Evolutionary conservation across 1,140 invertebrate species (phyloP).

Genomic region (Drosophila elegans): DNA sequence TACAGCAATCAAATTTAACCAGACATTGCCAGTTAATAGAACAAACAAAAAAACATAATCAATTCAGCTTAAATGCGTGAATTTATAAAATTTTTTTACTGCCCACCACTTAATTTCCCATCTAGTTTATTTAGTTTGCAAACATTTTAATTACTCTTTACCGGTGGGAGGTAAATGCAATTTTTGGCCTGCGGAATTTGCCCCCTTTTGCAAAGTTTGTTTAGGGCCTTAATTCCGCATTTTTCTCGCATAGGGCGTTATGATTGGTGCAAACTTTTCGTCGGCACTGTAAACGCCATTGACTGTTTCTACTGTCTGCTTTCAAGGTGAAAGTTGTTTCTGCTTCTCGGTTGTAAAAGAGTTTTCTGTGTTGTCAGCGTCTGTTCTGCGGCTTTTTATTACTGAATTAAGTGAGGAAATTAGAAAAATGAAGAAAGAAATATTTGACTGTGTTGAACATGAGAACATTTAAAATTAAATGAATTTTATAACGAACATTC

Average conservation of each 20-base stretch:
- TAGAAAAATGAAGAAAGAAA: slow-evolving; percentile 39
- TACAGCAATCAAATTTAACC: slow-evolving; percentile 40
- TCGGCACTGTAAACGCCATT: slow-evolving; percentile 27
- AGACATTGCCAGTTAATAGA: slow-evolving; percentile 23
- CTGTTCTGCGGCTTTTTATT: slow-evolving; percentile 39
- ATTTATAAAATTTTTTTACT: slow-evolving; percentile 11
- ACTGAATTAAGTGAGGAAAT: slow-evolving; percentile 52
- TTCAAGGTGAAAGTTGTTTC: slow-evolving; percentile 50
- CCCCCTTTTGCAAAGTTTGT: slow-evolving; percentile 8
- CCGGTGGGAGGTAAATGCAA: slow-evolving; percentile 8
- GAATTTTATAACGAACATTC: slow-evolving; percentile 15
- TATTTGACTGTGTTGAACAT: slow-evolving; percentile 19
- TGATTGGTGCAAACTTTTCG: slow-evolving; percentile 45
- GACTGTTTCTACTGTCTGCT: slow-evolving; percentile 4
- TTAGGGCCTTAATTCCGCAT: slow-evolving; percentile 13
- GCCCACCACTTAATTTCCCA: slow-evolving; percentile 14
- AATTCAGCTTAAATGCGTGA: slow-evolving; percentile 13
- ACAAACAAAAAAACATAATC: slow-evolving; percentile 31
- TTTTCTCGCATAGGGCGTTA: slow-evolving; percentile 5
- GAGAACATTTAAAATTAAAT: slow-evolving; percentile 21
- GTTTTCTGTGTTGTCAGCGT: slow-evolving; percentile 11
- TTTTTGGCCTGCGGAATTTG: slow-evolving; percentile 8
- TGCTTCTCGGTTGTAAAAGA: slow-evolving; percentile 23
- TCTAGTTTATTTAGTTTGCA: slow-evolving; percentile 35
- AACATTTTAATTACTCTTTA: slow-evolving; percentile 52